Evolutionary conservation across 2,888 invertebrate species (phyloP).

Genomic region (Pycnomerus fuliginosus): DNA sequence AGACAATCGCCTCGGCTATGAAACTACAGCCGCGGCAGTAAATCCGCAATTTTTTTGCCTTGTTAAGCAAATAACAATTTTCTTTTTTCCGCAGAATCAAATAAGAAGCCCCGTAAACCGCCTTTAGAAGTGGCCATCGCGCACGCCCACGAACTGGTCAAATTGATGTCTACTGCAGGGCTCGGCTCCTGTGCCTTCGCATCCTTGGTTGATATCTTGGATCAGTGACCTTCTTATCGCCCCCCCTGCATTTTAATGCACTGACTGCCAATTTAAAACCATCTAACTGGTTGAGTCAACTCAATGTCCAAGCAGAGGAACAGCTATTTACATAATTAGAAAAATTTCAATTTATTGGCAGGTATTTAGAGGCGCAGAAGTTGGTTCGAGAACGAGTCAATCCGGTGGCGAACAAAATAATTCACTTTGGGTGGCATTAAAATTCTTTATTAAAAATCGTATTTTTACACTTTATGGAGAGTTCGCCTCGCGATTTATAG

Average conservation of each 20-base stretch:
- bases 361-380: too few species aligned
- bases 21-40: too few species aligned
- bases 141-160: conserved; percentile 86
- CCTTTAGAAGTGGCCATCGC: conserved; percentile 90
- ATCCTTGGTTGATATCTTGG: conserved; percentile 80
- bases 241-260: conserved; percentile 23
- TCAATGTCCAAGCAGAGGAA: conserved; percentile 16
- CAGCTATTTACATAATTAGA: conserved; percentile 9
- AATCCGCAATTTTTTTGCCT: too few species aligned
- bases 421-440: too few species aligned
- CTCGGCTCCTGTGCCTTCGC: conserved; percentile 95
- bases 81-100: conserved; percentile 69
- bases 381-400: too few species aligned
- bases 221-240: conserved; percentile 57
- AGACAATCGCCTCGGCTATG: too few species aligned
- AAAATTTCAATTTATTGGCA: too few species aligned
- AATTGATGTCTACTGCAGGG: conserved; percentile 85
- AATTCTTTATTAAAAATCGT: too few species aligned
- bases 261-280: conserved; percentile 25
- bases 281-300: conserved; percentile 16
- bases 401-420: too few species aligned
- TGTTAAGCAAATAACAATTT: conserved; percentile 70
- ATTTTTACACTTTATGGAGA: too few species aligned
- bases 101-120: conserved; percentile 86
- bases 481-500: conserved; percentile 11